phyloP scores from a whole-genome alignment of 2,888 invertebrate genomes.

The Noctuana brunneofusca region DNA sequence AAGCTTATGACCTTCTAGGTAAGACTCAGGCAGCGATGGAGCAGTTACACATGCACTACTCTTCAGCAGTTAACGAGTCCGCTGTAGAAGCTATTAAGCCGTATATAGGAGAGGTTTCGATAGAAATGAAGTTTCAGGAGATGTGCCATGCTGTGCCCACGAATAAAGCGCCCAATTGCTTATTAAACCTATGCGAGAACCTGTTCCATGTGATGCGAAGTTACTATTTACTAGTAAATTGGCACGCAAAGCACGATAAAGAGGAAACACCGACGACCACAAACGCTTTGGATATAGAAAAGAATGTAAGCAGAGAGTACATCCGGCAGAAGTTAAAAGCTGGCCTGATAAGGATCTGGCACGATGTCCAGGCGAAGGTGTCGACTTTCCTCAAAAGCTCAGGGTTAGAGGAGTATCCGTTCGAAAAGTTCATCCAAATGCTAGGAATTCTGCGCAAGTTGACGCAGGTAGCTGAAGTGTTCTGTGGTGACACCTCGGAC shows the following conservation, averaged over 20 bases:
- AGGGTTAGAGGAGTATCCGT: constrained; percentile 92
- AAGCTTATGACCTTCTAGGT: constrained; percentile 91
- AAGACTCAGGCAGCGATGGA: constrained; percentile 97
- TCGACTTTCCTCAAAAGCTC: constrained; percentile 90
- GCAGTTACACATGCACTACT: constrained; percentile 96
- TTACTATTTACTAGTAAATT: constrained; percentile 89
- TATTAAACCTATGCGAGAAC: constrained; percentile 93
- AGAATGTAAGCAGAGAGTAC: constrained; percentile 88
- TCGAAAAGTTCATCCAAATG: constrained; percentile 96
- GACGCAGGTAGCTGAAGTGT: constrained; percentile 94
- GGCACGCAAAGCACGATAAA: constrained; percentile 85
- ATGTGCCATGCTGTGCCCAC: constrained; percentile 85
- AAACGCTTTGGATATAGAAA: constrained; percentile 82
- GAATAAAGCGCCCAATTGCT: constrained; percentile 83
- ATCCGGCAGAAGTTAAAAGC: constrained; percentile 94
- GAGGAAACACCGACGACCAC: constrained; percentile 54
- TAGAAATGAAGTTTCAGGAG: constrained; percentile 87
- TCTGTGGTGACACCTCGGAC: constrained; percentile 93
- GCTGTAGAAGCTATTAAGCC: constrained; percentile 85
- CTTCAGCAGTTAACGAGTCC: constrained; percentile 93
- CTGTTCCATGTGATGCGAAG: constrained; percentile 91
- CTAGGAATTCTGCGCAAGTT: constrained; percentile 93
- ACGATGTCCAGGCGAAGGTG: constrained; percentile 96
- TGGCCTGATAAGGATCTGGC: constrained; percentile 94
- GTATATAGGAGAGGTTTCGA: constrained; percentile 60